These are phyloP conservation scores for Ormyrus thymus DNA, from an alignment of 2,888 invertebrate genomes.

Conservation along the genomic window DNA sequence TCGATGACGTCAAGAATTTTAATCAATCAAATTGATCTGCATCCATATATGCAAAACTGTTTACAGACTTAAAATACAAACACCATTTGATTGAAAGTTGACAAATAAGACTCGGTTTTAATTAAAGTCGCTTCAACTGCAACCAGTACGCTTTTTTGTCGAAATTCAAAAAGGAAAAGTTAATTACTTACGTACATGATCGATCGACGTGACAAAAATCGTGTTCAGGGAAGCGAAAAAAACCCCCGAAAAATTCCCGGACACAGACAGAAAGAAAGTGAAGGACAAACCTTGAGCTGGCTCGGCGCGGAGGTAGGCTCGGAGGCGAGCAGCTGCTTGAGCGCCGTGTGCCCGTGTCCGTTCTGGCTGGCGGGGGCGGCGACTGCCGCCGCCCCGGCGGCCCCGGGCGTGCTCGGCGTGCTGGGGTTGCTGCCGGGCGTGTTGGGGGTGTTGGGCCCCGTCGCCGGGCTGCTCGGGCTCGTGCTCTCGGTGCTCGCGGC, in stretches of 20 bases:
- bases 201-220: too few species aligned
- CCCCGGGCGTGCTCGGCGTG: slow-evolving; percentile 75
- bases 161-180: too few species aligned
- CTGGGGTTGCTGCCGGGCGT: slow-evolving; percentile 75
- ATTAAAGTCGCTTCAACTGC: not conserved
- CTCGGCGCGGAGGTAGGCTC: slow-evolving; percentile 74
- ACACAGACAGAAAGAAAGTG: too few species aligned
- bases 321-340: slow-evolving; percentile 78
- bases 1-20: too few species aligned
- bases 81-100: slow-evolving; percentile 16
- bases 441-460: slow-evolving; percentile 72
- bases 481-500: slow-evolving; percentile 71
- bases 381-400: slow-evolving; percentile 58
- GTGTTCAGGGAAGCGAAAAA: too few species aligned
- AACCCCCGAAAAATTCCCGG: too few species aligned
- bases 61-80: slow-evolving; percentile 2
- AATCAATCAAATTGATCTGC: too few species aligned
- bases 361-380: slow-evolving; percentile 60
- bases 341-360: slow-evolving; percentile 76
- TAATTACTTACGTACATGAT: too few species aligned
- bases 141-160: not conserved
- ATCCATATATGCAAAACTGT: not conserved
- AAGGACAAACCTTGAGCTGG: slow-evolving; percentile 55
- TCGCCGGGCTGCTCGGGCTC: slow-evolving; percentile 72
- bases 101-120: slow-evolving; percentile 21